Evolutionary conservation across 2,797 vertebrate genomes (phyloP).

Genomic region (Phataginus tetradactyla): DNA sequence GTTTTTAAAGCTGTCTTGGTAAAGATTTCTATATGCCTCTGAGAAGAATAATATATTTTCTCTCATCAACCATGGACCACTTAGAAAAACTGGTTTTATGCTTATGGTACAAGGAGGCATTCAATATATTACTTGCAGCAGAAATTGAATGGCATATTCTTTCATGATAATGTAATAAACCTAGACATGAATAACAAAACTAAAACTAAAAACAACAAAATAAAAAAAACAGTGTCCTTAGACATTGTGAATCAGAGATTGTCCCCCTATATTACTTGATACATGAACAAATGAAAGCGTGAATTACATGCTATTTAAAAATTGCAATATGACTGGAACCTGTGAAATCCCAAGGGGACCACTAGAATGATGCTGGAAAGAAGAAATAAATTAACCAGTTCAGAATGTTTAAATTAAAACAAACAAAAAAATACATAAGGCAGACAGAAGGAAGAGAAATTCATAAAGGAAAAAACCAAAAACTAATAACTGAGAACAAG

Average conservation of each 20-base stretch:
- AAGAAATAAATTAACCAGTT: neutral
- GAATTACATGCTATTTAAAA: neutral
- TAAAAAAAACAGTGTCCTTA: neutral
- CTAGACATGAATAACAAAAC: neutral
- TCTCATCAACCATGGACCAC: neutral
- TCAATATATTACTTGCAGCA: neutral
- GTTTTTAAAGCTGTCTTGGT: neutral
- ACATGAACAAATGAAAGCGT: neutral
- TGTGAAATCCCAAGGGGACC: neutral
- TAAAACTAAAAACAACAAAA: neutral
- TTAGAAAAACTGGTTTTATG: neutral
- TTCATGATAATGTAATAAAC: neutral
- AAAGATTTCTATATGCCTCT: neutral
- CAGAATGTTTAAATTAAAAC: neutral
- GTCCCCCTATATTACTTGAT: neutral
- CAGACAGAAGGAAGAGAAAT: neutral
- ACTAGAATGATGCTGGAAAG: neutral
- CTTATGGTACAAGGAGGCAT: neutral
- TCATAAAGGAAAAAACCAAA: neutral
- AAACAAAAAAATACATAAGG: neutral
- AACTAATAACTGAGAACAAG: neutral
- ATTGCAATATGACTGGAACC: neutral
- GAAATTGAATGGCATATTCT: neutral
- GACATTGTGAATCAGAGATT: neutral
- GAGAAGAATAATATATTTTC: neutral